These are phyloP conservation scores for Spinus olivaceus DNA, from an alignment of 2,797 vertebrate species.

Conservation along the genomic window DNA sequence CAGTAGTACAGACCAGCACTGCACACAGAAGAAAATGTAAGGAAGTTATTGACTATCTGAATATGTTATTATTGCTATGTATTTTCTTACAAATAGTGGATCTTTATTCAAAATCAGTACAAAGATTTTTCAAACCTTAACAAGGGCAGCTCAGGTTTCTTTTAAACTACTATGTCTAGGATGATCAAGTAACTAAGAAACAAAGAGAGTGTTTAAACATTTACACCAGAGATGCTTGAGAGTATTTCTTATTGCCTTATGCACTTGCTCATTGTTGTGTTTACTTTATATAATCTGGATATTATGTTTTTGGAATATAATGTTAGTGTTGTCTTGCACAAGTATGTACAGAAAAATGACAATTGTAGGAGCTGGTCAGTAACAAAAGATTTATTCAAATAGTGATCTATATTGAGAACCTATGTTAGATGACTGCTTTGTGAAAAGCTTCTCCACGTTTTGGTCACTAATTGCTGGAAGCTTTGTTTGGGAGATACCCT, in stretches of 20 bases:
- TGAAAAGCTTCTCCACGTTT: neutral
- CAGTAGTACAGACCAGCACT: neutral
- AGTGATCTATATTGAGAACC: neutral
- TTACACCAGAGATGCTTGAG: neutral
- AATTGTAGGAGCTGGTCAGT: neutral
- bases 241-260: neutral
- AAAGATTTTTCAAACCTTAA: neutral
- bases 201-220: neutral
- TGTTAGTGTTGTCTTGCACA: neutral
- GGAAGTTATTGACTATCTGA: neutral
- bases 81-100: neutral
- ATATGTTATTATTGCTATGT: fast-evolving
- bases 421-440: neutral
- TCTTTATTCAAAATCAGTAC: neutral
- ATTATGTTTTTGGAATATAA: neutral
- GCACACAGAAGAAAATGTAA: neutral
- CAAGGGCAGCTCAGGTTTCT: neutral
- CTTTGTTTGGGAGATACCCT: neutral
- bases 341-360: neutral
- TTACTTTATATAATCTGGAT: neutral
- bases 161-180: neutral
- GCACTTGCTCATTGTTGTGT: neutral
- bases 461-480: neutral
- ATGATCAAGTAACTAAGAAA: neutral
- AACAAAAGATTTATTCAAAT: neutral